phyloP scores from a whole-genome alignment of 2,113 vertebrate species.

The Dipodomys spectabilis region DNA sequence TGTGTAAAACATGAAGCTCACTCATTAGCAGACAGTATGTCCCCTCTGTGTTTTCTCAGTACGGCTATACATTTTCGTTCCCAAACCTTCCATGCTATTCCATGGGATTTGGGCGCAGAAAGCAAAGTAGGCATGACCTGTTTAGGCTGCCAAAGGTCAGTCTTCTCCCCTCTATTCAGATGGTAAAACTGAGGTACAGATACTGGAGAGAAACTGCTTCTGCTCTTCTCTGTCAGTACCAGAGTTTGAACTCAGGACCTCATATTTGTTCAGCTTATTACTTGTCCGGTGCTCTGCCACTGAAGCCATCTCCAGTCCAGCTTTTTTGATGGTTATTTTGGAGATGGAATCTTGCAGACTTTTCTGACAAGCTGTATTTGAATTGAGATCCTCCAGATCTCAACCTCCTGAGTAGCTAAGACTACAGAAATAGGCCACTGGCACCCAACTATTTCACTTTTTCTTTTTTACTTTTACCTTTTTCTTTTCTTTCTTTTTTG shows the following conservation, averaged over 20 bases:
- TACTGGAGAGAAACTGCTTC: not conserved
- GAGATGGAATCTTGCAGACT: no score
- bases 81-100: not conserved
- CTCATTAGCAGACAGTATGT: no score
- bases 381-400: no score
- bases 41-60: not conserved
- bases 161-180: not conserved
- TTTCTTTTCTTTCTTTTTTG: no score
- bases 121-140: not conserved
- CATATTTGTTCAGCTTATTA: not conserved
- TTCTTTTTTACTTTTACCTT: no score
- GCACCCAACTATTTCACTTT: no score
- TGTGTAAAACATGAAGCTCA: not conserved
- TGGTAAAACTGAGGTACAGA: not conserved
- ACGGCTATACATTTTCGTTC: not conserved
- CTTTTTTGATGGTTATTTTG: no score
- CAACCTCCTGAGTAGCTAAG: no score
- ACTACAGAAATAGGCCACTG: no score
- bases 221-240: no score
- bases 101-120: not conserved
- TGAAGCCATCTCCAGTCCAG: not conserved
- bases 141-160: not conserved
- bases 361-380: no score
- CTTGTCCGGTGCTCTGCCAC: not conserved
- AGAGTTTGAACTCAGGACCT: no score